Evolutionary conservation across 2,888 invertebrate genomes (phyloP).

Genomic region (Dastarcus helophoroides): DNA sequence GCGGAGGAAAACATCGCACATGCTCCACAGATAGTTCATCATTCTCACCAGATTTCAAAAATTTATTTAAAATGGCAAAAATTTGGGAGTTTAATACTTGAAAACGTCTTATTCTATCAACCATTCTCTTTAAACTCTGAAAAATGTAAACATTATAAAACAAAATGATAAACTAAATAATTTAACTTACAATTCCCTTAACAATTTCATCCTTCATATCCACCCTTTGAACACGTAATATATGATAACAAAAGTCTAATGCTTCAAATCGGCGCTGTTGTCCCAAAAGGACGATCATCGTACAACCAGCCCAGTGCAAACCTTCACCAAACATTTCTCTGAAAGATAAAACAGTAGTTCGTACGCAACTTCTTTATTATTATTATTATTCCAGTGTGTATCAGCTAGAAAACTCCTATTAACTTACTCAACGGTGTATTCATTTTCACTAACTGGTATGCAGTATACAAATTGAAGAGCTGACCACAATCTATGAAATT

Average conservation of each 20-base stretch:
- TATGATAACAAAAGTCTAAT: slow-evolving; percentile 97
- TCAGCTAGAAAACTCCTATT: too few species aligned
- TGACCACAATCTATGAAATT: slow-evolving; percentile 94
- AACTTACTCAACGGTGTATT: slow-evolving; percentile 90
- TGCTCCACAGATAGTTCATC: slow-evolving; percentile 87
- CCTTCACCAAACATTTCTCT: slow-evolving; percentile 97
- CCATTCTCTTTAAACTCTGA: slow-evolving; percentile 90
- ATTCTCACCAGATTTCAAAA: slow-evolving; percentile 73
- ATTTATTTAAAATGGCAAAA: slow-evolving; percentile 89
- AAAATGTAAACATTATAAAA: slow-evolving; percentile 13
- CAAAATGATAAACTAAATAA: background rate
- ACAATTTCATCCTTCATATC: slow-evolving; percentile 93
- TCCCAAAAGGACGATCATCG: slow-evolving; percentile 87
- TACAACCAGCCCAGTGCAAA: slow-evolving; percentile 96
- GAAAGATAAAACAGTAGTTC: slow-evolving; percentile 23
- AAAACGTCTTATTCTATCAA: slow-evolving; percentile 92
- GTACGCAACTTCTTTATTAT: background rate
- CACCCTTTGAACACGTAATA: slow-evolving; percentile 86
- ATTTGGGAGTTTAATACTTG: slow-evolving; percentile 98
- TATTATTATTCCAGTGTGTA: too few species aligned
- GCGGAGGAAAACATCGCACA: slow-evolving; percentile 93
- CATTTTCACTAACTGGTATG: slow-evolving; percentile 90
- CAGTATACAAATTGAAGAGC: slow-evolving; percentile 97
- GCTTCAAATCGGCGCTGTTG: slow-evolving; percentile 95
- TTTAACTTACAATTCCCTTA: slow-evolving; percentile 91